Evolutionary conservation across 2,888 invertebrate genomes (phyloP).

Genomic region (Sussaba pulchella): DNA sequence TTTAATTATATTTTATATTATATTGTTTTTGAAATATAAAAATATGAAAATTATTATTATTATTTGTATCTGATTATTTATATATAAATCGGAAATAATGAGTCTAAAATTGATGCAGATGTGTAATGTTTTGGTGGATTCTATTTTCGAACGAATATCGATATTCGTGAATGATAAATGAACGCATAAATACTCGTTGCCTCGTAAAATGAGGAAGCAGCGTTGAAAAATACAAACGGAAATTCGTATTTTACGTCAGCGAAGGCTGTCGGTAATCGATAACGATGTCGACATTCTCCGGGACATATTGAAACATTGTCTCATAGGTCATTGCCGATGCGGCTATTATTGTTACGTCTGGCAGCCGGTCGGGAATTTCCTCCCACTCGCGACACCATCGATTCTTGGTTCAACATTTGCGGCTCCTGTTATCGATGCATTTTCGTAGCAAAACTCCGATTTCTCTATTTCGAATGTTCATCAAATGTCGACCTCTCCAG

Average conservation of each 20-base stretch:
- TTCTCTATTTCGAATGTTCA: too few species aligned
- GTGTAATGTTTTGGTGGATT: too few species aligned
- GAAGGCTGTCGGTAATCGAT: constrained; percentile 39
- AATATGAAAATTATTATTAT: too few species aligned
- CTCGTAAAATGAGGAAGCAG: too few species aligned
- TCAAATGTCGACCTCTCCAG: too few species aligned
- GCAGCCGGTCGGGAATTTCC: background rate
- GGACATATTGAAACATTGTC: constrained; percentile 27
- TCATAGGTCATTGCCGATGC: constrained; percentile 41
- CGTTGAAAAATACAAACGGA: too few species aligned
- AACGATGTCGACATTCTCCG: constrained; percentile 22
- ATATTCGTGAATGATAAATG: constrained; percentile 8
- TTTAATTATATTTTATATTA: too few species aligned
- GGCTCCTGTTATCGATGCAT: background rate
- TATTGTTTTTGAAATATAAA: too few species aligned
- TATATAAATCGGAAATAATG: background rate
- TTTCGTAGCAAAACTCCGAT: too few species aligned
- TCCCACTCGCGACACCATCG: background rate
- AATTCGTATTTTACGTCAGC: constrained; percentile 3
- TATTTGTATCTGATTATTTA: too few species aligned
- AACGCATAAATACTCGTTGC: constrained; percentile 1
- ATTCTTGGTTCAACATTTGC: background rate
- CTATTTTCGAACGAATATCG: constrained; percentile 1
- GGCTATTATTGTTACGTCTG: constrained; percentile 5
- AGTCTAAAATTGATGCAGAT: background rate